Percentiles rank a stretch among this genome's conserved stretches.
These are phyloP conservation scores for Florisuga fusca DNA, from an alignment of 2,797 vertebrate genomes.

Conservation along the genomic window DNA sequence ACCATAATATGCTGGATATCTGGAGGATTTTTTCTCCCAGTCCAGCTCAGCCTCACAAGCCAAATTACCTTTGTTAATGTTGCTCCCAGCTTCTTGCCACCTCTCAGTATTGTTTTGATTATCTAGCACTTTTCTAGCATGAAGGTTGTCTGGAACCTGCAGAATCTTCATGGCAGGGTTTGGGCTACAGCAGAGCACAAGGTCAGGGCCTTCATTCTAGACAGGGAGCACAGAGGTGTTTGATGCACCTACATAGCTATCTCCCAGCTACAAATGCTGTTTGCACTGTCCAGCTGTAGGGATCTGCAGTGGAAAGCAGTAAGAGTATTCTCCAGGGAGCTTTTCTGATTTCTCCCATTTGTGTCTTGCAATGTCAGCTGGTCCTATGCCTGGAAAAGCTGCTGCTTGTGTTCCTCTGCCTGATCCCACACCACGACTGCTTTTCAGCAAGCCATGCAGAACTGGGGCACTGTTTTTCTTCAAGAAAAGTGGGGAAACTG, in stretches of 20 bases:
- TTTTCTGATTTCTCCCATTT: neutral
- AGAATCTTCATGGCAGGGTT: neutral
- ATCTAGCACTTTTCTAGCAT: neutral
- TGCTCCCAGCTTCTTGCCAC: neutral
- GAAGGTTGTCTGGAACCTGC: neutral
- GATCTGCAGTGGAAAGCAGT: neutral
- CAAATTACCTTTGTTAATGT: neutral
- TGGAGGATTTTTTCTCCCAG: neutral
- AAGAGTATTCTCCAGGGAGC: neutral
- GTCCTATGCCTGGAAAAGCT: neutral
- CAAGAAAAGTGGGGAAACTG: neutral
- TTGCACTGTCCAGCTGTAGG: neutral
- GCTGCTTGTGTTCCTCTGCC: neutral
- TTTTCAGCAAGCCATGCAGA: neutral
- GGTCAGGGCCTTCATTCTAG: neutral
- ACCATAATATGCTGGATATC: neutral
- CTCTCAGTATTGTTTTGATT: neutral
- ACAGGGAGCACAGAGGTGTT: fast-evolving
- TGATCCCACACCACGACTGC: neutral
- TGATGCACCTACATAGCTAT: fast-evolving
- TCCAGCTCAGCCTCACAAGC: neutral
- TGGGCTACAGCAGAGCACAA: neutral
- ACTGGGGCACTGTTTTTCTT: neutral
- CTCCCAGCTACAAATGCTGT: neutral
- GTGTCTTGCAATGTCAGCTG: neutral